Base-by-base conservation (phyloP, 1,140 invertebrate genomes). In the Drosophila lowei region DNA sequence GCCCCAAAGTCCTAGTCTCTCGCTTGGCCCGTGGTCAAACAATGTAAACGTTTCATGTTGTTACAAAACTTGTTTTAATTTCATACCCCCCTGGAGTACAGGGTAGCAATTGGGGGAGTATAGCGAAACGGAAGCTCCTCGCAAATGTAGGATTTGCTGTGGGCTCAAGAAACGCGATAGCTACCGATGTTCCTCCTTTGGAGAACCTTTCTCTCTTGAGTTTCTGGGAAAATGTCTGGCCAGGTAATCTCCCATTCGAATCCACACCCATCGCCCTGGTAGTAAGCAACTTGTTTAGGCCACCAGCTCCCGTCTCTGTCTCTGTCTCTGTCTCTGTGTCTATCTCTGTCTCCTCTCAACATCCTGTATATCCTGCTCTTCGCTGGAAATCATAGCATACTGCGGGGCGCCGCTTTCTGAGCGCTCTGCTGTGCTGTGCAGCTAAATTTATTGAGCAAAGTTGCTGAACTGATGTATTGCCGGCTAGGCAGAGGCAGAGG, bases 11-110 rank as follows among this genome's bases (percentile, higher is more conserved):
- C 77, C 72, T 56, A 52, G 56, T 47, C 54, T 43, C 60, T 18
- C 48, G 56, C 60, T 65, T 46, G 48, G 42, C 43, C 38, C 65
- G 23, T 54, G 56, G 49, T 57, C 58, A 54, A 52, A 78, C 83
- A 84, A 83, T 79, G 83, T 88, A 88, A 88, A 77, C 84, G 78
- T 80, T 88, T 83, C 83, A 73, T 88, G 83, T 88, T 88, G 84
- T 88, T 88, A 77, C 79, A 73, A 83, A 88, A 88, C 79, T 88
- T 88, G 83, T 88, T 88, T 88, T 88, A 88, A 88, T 88, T 88
- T 88, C 80, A 75, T 77, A 65, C 64, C 47, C 4, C 54, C 44
- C 25, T 25, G 46, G 25, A 25, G 72, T 71, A 25, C 11, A 67
- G 68, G 65, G 61, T 78, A 67, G 34, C 50, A 1, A 8, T 5